These are phyloP conservation scores for Scleropages formosus DNA, from an alignment of 2,797 vertebrate species.

Conservation along the genomic window DNA sequence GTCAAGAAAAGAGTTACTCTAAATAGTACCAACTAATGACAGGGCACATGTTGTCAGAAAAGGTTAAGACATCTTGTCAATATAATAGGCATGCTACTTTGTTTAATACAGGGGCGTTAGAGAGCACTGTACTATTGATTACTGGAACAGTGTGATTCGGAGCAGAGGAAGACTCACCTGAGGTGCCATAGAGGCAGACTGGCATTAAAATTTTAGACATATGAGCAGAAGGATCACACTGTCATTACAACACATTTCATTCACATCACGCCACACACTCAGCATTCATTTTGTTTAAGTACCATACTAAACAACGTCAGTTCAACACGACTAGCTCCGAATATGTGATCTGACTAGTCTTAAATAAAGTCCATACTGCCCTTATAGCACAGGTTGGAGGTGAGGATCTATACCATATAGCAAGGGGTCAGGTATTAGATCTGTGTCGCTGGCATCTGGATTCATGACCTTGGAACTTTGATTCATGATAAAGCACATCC, in stretches of 20 bases:
- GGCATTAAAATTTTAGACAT: neutral
- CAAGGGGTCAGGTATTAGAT: too few relatives aligned
- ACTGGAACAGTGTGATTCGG: conserved; percentile 18
- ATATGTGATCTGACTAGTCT: neutral
- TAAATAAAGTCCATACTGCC: neutral
- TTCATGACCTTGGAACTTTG: neutral
- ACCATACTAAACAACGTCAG: neutral
- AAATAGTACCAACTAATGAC: conserved; percentile 54
- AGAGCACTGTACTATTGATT: neutral
- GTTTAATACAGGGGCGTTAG: too few relatives aligned
- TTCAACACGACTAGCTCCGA: neutral
- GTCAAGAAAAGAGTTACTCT: conserved; percentile 64
- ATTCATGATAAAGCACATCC: too few relatives aligned
- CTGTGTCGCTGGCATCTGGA: too few relatives aligned
- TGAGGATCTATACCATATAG: too few relatives aligned
- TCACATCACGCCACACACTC: neutral
- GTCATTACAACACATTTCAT: neutral
- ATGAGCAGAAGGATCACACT: neutral
- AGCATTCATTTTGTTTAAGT: neutral
- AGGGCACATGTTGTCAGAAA: conserved; percentile 60
- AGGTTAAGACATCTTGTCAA: conserved; percentile 55
- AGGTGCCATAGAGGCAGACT: conserved; percentile 20
- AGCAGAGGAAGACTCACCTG: conserved; percentile 26
- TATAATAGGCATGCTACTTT: conserved; percentile 63
- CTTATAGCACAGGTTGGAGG: neutral